A percentile compares a stretch with the other conserved stretches of the same genome.
Conservation (phyloP, 2,888 invertebrate genomes). For the Hipparchia sbordonii region DNA sequence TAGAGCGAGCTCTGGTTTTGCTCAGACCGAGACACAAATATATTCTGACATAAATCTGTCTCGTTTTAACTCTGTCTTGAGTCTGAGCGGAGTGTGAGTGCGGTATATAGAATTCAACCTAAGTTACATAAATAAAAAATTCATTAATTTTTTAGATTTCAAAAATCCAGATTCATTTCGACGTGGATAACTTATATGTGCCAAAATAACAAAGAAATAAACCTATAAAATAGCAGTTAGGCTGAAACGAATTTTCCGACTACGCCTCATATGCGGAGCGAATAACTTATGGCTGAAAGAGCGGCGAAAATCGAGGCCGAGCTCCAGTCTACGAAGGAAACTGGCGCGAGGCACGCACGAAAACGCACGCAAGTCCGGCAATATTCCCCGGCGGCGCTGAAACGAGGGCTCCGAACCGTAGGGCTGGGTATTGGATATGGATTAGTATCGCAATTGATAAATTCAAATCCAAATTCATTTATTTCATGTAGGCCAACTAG, state of each 20-base stretch:
- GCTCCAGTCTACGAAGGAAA: slow-evolving; percentile 67
- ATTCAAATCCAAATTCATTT: too few species aligned
- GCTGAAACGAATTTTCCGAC: slow-evolving; percentile 28
- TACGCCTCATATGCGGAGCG: slow-evolving; percentile 66
- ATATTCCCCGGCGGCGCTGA: slow-evolving; percentile 36
- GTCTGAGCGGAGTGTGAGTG: too few species aligned
- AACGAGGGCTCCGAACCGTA: neutral
- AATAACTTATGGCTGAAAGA: slow-evolving; percentile 74
- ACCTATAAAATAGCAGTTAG: slow-evolving; percentile 5
- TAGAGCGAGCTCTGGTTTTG: too few species aligned
- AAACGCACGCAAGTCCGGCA: slow-evolving; percentile 72
- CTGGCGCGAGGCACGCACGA: slow-evolving; percentile 74
- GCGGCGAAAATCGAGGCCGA: slow-evolving; percentile 76
- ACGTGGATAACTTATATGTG: neutral
- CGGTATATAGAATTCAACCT: too few species aligned
- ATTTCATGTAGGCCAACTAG: too few species aligned
- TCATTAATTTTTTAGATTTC: neutral
- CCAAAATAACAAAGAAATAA: slow-evolving; percentile 4
- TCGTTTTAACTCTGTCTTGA: too few species aligned
- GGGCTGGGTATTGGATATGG: neutral
- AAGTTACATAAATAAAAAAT: too few species aligned
- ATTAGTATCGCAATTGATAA: neutral
- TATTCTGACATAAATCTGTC: too few species aligned
- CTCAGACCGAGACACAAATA: too few species aligned
- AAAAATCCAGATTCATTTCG: neutral